Percentiles rank a stretch among this genome's conserved stretches.
These are phyloP conservation scores for Saguinus imperator DNA, from an alignment of 2,113 vertebrate genomes.

Conservation along the genomic window DNA sequence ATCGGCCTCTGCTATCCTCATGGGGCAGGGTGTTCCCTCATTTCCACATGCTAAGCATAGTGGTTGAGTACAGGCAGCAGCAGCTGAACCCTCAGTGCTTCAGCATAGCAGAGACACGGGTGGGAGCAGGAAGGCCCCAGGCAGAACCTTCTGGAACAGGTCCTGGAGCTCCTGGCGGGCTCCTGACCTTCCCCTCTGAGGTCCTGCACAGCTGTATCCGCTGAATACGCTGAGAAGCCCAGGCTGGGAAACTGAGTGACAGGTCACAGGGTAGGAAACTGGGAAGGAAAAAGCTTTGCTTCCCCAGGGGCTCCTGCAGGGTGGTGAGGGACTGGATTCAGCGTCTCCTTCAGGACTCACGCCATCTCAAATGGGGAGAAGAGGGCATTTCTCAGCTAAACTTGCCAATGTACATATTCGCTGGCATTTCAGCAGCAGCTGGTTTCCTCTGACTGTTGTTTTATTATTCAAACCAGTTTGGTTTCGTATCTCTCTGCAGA, in stretches of 20 bases:
- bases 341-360: no score
- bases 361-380: accelerated
- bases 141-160: not conserved
- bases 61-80: accelerated
- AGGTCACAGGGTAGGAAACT: not conserved
- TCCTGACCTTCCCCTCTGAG: not conserved
- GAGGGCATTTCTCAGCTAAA: not conserved
- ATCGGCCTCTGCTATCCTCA: accelerated
- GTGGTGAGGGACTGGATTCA: accelerated
- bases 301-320: no score
- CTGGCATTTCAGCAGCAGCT: not conserved
- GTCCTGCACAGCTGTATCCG: not conserved
- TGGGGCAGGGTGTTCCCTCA: not conserved
- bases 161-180: not conserved
- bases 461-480: not conserved
- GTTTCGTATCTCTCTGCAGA: not conserved
- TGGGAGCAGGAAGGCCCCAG: no score
- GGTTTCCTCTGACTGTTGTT: accelerated
- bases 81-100: not conserved
- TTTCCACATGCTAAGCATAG: accelerated
- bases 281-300: not conserved
- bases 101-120: not conserved
- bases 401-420: accelerated
- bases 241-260: not conserved
- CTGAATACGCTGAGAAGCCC: not conserved